phyloP scores from a whole-genome alignment of 53 echinoderm and acorn worm genomes.

The Apostichopus leukothele region DNA sequence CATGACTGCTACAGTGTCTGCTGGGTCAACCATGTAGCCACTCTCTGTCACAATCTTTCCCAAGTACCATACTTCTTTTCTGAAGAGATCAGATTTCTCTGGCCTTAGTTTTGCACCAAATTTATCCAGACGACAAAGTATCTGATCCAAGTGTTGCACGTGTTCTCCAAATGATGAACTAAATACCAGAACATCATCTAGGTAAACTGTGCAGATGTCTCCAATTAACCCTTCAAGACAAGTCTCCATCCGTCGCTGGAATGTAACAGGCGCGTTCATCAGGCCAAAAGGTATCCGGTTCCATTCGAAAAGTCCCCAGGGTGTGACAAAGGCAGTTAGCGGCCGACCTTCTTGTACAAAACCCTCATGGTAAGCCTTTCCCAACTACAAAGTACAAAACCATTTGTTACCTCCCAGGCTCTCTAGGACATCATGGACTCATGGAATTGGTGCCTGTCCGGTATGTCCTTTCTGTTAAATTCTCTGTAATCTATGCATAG shows the following conservation, averaged over 20 bases:
- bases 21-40: conserved; percentile 50
- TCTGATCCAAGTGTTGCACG: conserved; percentile 35
- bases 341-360: background rate
- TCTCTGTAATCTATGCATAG: background rate
- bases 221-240: conserved; percentile 45
- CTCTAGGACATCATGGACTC: conserved; percentile 45
- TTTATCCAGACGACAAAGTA: conserved; percentile 48
- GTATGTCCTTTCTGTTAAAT: background rate
- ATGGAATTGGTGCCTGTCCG: conserved; percentile 43
- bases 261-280: conserved; percentile 6
- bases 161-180: conserved; percentile 53
- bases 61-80: conserved; percentile 53
- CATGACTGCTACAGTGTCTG: conserved; percentile 40
- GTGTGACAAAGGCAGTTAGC: background rate
- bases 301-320: conserved; percentile 55
- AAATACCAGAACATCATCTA: conserved; percentile 23
- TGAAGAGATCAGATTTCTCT: conserved; percentile 54
- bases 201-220: conserved; percentile 51
- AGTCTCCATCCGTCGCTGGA: conserved; percentile 57
- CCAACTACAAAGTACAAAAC: conserved; percentile 45
- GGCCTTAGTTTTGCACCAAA: conserved; percentile 62
- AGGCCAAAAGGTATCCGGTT: conserved; percentile 62
- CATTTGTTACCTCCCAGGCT: conserved; percentile 43
- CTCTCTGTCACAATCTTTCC: conserved; percentile 52
- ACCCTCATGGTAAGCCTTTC: conserved; percentile 26